Evolutionary conservation across 2,888 invertebrate genomes (phyloP), one percentile per base, ranked within the genome.

Genomic region (Serripes groenlandicus): DNA sequence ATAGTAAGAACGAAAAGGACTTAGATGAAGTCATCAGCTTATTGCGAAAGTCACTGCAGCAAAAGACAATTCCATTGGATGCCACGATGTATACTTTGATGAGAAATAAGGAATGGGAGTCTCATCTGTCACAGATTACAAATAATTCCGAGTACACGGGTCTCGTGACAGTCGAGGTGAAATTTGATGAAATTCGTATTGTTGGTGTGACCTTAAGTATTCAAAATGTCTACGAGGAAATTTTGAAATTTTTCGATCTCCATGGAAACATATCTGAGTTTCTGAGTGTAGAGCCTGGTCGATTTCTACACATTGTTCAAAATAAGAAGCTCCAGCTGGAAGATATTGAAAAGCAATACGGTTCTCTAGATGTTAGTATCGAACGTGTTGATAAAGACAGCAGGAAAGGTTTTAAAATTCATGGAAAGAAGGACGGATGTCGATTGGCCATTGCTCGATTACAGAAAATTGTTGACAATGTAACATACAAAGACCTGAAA

Each of bases 351-450:
- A 52, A 49, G n/a, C 84, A 81, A 26, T 84, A 78, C 30, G 30
- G 28, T 37, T 37, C 72, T 7, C 52, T 81, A 15, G 18, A 56
- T 23, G 81, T 81, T 9, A 23, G 34, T 15, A 75, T 84, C 54
- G 58, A 34, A n/a, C 32, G 49, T 21, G 66, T 66, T 15, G 75
- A 81, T 4, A 54, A 21, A 18, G 1, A 11, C 1, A 11, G n/a
- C n/a, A 66, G 64, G 35, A 42, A 64, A 35, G 85, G 79, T 4
- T 82, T 85, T 52, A 74, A 52, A 23, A 66, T 82, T 3, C 74
- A 62, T 5, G 85, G 85, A n/a, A 73, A 78, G 35, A 81, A 77
- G 28, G 79, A 82, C 62, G 85, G 79, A 0, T 81, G 85, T 23
- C 75, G 37, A 32, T 26, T 75, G 15, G 82, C 77, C 15, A 66